Evolutionary conservation across 2,888 invertebrate genomes (phyloP), one percentile per base, ranked within the genome.

Genomic region (Octonoba sinensis): DNA sequence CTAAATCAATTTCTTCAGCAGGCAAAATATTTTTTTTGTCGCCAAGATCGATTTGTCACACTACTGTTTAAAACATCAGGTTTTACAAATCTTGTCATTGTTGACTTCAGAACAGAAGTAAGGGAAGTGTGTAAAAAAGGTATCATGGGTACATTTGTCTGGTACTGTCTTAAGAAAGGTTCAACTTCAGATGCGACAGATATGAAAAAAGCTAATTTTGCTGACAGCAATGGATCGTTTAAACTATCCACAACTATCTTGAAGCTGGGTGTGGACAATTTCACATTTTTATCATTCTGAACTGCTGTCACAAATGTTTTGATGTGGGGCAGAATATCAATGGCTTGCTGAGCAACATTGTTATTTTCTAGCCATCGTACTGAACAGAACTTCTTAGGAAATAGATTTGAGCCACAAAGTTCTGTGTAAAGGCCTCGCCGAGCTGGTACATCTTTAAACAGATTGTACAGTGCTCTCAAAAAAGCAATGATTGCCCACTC

Each of bases 381-480:
- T 16, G 60, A 59, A 60, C 71, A 71, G 59, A 71, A 71, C n/a
- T 71, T 71, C 0, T 22, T 3, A 0, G 59, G 71, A 57, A 70
- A 70, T 15, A 44, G 12, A 6, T n/a, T 44, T 11, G 59, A 59
- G 1, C 27, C 56, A 1, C 36, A 44, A 11, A 12, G 46, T 20
- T 15, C 13, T 22, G 57, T 57, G 24, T 70, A 70, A 8, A 16
- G 16, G 1, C 20, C 36, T 44, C 46, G 20, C 18, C 59, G 36
- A 20, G 66, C 66, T 66, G 66, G 66, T 13, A 46, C 20, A 66
- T 66, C 66, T 66, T 46, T 66, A 24, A 47, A 66, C 8, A 51
- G 8, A 11, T 51, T 51, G 18, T 51, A 51, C 15, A 51, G 51
- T 3, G 16, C 15, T 18, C 51, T 2, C 2, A 51, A 11, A 51